Conservation (phyloP, 2,113 vertebrate species). For the Lethenteron camtschaticum region DNA sequence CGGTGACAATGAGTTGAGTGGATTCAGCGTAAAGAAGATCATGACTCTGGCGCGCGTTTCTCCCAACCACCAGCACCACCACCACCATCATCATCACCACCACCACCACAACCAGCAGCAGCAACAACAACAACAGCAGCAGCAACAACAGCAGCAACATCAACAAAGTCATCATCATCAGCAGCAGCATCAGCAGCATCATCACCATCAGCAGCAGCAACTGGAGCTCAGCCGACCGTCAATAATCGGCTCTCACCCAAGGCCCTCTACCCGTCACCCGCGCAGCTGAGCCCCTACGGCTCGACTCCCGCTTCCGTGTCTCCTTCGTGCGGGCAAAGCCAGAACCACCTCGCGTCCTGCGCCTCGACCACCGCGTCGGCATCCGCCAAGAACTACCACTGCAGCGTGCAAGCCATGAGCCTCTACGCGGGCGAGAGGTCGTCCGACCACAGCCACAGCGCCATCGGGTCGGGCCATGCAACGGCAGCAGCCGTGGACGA, state of each 20-base stretch:
- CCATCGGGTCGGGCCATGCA: constrained; percentile 25
- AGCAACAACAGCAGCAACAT: too few relatives aligned
- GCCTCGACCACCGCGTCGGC: constrained; percentile 25
- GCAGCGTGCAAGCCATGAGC: constrained; percentile 45
- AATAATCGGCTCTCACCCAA: too few relatives aligned
- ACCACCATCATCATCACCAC: constrained; percentile 1
- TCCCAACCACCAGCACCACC: not conserved
- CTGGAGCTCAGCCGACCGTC: too few relatives aligned
- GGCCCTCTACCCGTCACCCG: too few relatives aligned
- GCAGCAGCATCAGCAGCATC: too few relatives aligned
- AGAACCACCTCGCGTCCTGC: constrained; percentile 15
- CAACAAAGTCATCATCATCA: too few relatives aligned
- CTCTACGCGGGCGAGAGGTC: constrained; percentile 32
- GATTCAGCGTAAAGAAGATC: constrained; percentile 49
- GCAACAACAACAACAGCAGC: not conserved
- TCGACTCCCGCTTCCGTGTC: too few relatives aligned
- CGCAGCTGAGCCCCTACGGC: too few relatives aligned
- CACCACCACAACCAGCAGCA: not conserved
- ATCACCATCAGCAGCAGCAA: too few relatives aligned
- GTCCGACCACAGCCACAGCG: constrained; percentile 24
- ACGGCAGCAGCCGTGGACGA: constrained; percentile 9
- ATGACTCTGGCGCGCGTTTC: not conserved
- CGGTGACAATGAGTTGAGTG: constrained; percentile 22
- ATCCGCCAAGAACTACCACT: constrained; percentile 32
- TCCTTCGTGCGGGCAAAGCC: too few relatives aligned